These are phyloP conservation scores for Melanotaenia pygmaea DNA, from an alignment of 2,797 vertebrate species.

Conservation along the genomic window DNA sequence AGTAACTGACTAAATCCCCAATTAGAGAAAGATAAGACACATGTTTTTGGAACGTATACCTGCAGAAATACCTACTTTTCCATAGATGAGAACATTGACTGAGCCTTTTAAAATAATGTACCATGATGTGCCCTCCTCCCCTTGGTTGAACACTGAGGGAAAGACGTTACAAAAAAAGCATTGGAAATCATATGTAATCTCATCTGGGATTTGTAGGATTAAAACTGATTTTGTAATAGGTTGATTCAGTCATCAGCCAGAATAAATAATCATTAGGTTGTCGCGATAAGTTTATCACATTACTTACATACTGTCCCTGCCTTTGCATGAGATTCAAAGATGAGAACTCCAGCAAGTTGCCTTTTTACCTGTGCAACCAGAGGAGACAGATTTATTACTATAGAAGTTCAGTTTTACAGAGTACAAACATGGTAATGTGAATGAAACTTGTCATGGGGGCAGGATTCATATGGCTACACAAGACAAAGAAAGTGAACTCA, in stretches of 20 bases:
- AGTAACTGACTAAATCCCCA: neutral
- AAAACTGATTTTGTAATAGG: neutral
- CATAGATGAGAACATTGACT: conserved; percentile 98
- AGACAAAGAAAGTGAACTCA: conserved; percentile 73
- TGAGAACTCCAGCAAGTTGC: conserved; percentile 93
- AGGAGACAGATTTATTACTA: neutral
- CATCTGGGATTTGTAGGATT: conserved; percentile 23
- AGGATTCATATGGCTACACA: neutral
- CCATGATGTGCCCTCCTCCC: conserved; percentile 99
- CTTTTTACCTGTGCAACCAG: conserved; percentile 90
- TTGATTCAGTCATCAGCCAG: neutral
- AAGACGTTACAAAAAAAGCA: conserved; percentile 14
- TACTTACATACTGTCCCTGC: conserved; percentile 97
- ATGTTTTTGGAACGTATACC: neutral
- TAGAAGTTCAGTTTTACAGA: conserved; percentile 8
- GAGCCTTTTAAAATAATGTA: conserved; percentile 99
- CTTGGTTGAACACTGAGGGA: conserved; percentile 95
- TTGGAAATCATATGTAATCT: neutral
- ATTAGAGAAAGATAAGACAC: neutral
- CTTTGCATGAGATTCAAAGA: conserved; percentile 97
- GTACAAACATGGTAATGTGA: neutral
- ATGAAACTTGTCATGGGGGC: neutral
- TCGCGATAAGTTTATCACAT: neutral
- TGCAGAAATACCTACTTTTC: conserved; percentile 86
- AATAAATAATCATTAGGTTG: conserved; percentile 4